phyloP scores from a whole-genome alignment of 2,113 vertebrate species.

The Clarias magur region DNA sequence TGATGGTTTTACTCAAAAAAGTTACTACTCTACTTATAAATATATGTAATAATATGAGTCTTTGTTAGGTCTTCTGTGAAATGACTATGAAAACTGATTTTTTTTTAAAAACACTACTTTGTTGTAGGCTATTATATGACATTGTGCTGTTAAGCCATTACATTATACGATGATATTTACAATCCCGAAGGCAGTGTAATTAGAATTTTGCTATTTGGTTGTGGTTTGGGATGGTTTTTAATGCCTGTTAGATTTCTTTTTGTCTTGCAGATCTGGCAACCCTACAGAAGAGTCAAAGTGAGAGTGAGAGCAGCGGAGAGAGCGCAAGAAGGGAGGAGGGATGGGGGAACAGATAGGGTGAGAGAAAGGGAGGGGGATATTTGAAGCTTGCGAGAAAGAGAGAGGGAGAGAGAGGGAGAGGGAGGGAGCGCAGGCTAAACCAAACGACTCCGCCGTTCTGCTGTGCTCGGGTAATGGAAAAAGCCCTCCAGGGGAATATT shows the following conservation, averaged over 20 bases:
- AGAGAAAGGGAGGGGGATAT: slow-evolving; percentile 46
- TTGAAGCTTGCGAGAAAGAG: slow-evolving; percentile 34
- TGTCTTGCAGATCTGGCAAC: neutral
- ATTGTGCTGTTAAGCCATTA: too few species aligned
- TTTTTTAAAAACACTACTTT: neutral
- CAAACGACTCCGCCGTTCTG: slow-evolving; percentile 71
- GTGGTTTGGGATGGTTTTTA: neutral
- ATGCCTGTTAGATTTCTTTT: neutral
- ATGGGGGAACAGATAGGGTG: slow-evolving; percentile 43
- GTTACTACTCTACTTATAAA: neutral
- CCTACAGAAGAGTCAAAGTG: slow-evolving; percentile 41
- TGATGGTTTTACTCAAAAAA: too few species aligned
- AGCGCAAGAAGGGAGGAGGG: slow-evolving; percentile 44
- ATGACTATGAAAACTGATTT: neutral
- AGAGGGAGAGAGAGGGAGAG: slow-evolving; percentile 46
- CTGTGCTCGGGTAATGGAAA: slow-evolving; percentile 83
- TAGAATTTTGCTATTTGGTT: neutral
- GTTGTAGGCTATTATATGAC: neutral
- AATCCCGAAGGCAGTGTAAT: too few species aligned
- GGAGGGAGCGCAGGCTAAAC: slow-evolving; percentile 63
- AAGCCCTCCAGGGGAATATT: slow-evolving; percentile 80
- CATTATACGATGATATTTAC: neutral
- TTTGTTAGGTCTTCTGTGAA: neutral
- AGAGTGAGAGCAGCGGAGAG: slow-evolving; percentile 19
- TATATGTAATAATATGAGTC: neutral